Base-by-base conservation (phyloP, 2,888 invertebrate species). In the Xanthorhoe spadicearia region DNA sequence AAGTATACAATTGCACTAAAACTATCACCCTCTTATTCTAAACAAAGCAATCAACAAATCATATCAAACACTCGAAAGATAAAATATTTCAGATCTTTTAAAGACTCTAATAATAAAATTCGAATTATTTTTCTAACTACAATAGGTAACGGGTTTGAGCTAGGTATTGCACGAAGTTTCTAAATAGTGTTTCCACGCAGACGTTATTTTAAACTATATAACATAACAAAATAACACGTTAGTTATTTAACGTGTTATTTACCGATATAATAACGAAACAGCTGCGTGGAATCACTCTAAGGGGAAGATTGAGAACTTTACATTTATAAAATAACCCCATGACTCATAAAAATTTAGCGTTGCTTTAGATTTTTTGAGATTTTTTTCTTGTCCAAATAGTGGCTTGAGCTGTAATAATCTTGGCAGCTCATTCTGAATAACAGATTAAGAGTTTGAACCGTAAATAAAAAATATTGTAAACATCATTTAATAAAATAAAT, bases 141-240 rank as follows among this genome's bases (percentile, higher is more conserved):
- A 74, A 80, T 82, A 87, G 85, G 84, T 87, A 87, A 87, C 86
- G 74, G 79, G 70, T 80, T 89, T 89, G 89, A 89, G 88, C 89
- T 86, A 83, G 66, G 64, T 85, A 88, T 88, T 88, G 87, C 88
- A 88, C 75, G 70, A 80, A 74, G 73, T 74, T 73, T 66, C 13
- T 13, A 43, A 43, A 13, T 13, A 13, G 38, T 13, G 13, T 10
- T 43, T 43, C 38, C 38, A 43, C 38, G 5, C 38, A 38, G n/a
- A 8, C 8, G 6, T 9, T 38, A 6, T 32, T 7, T 32, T 32
- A 32, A 6, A 32, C 32, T 32, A 32, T 23, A 23, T 23, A 23
- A 23, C 35, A 35, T 6, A 38, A 38, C 9, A 10, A 9, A 9
- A 8, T 35, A 35, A 35, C 35, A 35, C 9, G 9, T 35, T 35